Base-by-base conservation (phyloP, 2,113 vertebrate genomes). In the Cathartes aura region DNA sequence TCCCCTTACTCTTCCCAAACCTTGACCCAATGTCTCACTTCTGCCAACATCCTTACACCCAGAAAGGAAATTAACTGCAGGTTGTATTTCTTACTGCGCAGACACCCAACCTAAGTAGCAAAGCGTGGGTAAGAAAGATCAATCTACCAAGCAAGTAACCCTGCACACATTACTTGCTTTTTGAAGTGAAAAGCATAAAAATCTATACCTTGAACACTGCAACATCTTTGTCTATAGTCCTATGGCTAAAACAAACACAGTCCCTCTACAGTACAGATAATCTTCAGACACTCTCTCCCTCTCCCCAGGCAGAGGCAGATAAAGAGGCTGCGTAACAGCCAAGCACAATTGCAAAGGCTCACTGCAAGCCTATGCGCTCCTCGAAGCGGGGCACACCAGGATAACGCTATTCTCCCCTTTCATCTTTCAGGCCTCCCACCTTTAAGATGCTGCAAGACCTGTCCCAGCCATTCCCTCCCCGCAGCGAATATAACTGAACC, bases 401-500 rank as follows among this genome's bases (percentile, higher is more conserved):
- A 22, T 21, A 71, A 87, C 2, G 4, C 8, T 12, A 0, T 15
- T 45, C 67, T 17, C 30, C 30, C 45, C 27, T 59, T 68, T 59
- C 19, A 42, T 32, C 14, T 42, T 84, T 60, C 62, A 82, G 62
- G 15, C 26, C 34, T 32, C 20, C 56, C 24, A 55, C 12, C 3
- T 83, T 74, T 20, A 43, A 38, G 45, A 29, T 11, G 11, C 9
- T 53, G 20, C 17, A 85, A 34, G n/a, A n/a, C 11, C 82, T 36
- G 43, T 43, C 38, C 40, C 72, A 78, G 42, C 11, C 42, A 15
- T 71, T 53, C 72, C 48, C 12, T 19, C 23, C 20, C 23, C 6
- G 3, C 1, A 0, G 32, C n/a, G n/a, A 71, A 20, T 2, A 27
- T 2, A 73, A 63, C 7, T 26, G 30, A 89, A 26, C 8, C 40